These are phyloP conservation scores for Sphenodon punctatus DNA, from an alignment of 2,797 vertebrate genomes.

Conservation along the genomic window DNA sequence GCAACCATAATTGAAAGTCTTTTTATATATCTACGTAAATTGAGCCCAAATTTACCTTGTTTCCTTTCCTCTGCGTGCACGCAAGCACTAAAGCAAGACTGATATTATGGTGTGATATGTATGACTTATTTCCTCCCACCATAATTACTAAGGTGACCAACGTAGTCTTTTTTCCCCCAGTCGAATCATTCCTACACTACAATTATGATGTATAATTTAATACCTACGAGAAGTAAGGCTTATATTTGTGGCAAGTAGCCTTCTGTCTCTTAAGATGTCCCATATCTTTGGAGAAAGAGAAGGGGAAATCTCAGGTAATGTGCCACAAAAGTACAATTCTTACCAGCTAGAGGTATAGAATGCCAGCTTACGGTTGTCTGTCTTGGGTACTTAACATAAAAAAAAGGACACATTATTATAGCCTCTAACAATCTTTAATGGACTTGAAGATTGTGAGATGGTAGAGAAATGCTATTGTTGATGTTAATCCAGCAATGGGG, in stretches of 20 bases:
- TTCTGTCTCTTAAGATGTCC: neutral
- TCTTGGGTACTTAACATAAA: too few species aligned
- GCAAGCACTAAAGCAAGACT: conserved; percentile 65
- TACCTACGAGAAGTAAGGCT: neutral
- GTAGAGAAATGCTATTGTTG: too few species aligned
- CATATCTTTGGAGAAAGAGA: neutral
- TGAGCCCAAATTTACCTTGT: conserved; percentile 80
- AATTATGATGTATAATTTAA: conserved; percentile 8
- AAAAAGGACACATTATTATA: too few species aligned
- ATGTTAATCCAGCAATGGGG: too few species aligned
- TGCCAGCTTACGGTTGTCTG: too few species aligned
- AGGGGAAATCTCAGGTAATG: neutral
- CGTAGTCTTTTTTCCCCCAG: conserved; percentile 35
- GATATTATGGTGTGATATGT: conserved; percentile 72
- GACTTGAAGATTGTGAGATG: too few species aligned
- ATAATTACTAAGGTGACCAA: conserved; percentile 72
- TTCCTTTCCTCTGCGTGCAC: conserved; percentile 71
- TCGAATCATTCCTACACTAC: conserved; percentile 38
- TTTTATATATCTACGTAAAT: conserved; percentile 80
- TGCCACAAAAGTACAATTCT: neutral
- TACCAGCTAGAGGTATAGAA: too few species aligned
- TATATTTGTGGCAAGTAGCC: rapidly evolving
- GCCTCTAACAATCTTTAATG: too few species aligned
- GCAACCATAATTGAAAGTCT: conserved; percentile 80
- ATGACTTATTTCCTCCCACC: conserved; percentile 48